phyloP scores from a whole-genome alignment of 2,113 vertebrate genomes.

The Marcusenius ussheri region DNA sequence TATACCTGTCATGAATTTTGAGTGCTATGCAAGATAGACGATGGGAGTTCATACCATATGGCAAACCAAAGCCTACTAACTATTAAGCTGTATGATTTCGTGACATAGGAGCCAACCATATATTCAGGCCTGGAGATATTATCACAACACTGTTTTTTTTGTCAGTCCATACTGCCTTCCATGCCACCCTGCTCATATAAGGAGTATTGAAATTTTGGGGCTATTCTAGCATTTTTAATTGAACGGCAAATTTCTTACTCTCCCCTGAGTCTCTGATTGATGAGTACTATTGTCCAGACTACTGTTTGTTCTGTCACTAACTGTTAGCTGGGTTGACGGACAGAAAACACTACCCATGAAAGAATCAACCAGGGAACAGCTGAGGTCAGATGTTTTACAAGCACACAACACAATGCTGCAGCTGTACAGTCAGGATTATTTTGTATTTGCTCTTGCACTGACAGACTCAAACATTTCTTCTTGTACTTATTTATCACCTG shows the following conservation, averaged over 20 bases:
- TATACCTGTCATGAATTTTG: neutral
- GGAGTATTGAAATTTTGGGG: neutral
- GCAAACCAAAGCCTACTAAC: neutral
- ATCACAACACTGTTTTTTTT: neutral
- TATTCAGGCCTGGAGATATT: neutral
- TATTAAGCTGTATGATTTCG: neutral
- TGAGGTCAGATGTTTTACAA: neutral
- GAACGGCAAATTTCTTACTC: neutral
- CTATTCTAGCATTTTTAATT: neutral
- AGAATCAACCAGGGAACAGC: neutral
- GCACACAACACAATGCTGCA: neutral
- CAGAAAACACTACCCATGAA: neutral
- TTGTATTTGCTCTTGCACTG: neutral
- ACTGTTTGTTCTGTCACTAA: neutral
- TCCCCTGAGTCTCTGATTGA: neutral
- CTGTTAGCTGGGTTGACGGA: constrained; percentile 3
- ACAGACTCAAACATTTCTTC: neutral
- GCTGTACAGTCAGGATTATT: neutral
- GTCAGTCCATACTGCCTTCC: neutral
- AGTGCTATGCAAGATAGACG: neutral
- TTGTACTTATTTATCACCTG: neutral
- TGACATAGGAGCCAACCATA: neutral
- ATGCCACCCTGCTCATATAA: neutral
- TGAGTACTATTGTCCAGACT: neutral
- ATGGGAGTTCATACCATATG: neutral